These are phyloP conservation scores for Leptopilina clavipes DNA, from an alignment of 1,140 invertebrate genomes.

Conservation along the genomic window DNA sequence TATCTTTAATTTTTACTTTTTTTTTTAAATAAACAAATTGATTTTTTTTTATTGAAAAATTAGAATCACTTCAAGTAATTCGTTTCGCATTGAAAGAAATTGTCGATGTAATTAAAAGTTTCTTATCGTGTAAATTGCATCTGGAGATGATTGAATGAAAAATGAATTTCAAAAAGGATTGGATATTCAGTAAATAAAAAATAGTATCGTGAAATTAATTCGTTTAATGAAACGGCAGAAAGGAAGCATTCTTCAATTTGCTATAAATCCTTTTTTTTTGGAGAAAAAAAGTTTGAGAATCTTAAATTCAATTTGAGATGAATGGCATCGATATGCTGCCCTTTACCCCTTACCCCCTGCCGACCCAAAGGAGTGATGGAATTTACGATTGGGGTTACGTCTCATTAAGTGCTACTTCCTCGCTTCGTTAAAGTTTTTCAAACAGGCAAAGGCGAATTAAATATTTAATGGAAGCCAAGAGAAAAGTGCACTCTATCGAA, in stretches of 20 bases:
- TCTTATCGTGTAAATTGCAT: background rate
- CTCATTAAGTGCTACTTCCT: conserved; percentile 25
- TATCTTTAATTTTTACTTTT: no score
- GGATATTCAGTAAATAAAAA: no score
- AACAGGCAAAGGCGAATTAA: conserved; percentile 8
- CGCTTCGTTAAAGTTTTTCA: conserved; percentile 17
- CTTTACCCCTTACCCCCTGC: background rate
- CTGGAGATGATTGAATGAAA: background rate
- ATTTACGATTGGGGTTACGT: conserved; percentile 22
- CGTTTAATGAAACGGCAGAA: background rate
- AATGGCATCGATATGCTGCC: conserved; percentile 6
- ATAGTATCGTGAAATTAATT: background rate
- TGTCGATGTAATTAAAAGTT: background rate
- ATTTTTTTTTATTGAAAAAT: no score
- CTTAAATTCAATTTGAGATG: conserved; percentile 23
- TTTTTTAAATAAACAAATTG: no score
- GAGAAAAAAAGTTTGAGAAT: background rate
- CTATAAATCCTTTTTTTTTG: background rate
- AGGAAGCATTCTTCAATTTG: background rate
- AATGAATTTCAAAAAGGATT: no score
- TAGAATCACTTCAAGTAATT: background rate
- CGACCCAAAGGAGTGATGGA: background rate
- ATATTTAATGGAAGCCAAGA: conserved; percentile 13
- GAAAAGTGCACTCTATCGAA: conserved; percentile 9
- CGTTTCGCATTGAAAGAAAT: background rate